These are phyloP conservation scores for Psittacula derbiana DNA, from an alignment of 2,797 vertebrate species.

Conservation along the genomic window DNA sequence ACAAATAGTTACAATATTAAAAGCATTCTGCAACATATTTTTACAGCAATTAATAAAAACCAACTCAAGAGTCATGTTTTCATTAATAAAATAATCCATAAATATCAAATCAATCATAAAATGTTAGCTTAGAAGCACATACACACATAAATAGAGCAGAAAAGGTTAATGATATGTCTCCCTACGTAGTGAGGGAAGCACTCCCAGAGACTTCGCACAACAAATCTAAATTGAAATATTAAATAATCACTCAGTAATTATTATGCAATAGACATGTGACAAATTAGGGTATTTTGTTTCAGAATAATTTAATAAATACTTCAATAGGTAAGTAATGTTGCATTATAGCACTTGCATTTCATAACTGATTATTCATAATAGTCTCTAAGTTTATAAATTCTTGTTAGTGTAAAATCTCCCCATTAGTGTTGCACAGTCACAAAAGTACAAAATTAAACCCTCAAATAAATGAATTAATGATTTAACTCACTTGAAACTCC, in stretches of 20 bases:
- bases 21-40: background rate
- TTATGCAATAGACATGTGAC: background rate
- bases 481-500: slow-evolving; percentile 80
- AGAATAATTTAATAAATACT: background rate
- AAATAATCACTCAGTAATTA: background rate
- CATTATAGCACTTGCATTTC: background rate
- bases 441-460: slow-evolving; percentile 23
- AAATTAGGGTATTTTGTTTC: background rate
- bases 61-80: background rate
- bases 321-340: background rate
- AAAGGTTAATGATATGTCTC: background rate
- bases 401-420: background rate
- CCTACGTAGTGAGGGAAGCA: background rate
- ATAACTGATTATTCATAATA: background rate
- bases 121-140: background rate
- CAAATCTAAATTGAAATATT: background rate
- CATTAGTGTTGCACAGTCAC: background rate
- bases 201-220: background rate
- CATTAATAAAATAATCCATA: background rate
- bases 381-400: background rate
- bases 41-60: background rate
- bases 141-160: background rate
- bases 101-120: background rate
- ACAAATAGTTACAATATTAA: background rate
- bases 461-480: background rate